Evolutionary conservation across 2,113 vertebrate genomes (phyloP).

Genomic region (Tachysurus vachellii): DNA sequence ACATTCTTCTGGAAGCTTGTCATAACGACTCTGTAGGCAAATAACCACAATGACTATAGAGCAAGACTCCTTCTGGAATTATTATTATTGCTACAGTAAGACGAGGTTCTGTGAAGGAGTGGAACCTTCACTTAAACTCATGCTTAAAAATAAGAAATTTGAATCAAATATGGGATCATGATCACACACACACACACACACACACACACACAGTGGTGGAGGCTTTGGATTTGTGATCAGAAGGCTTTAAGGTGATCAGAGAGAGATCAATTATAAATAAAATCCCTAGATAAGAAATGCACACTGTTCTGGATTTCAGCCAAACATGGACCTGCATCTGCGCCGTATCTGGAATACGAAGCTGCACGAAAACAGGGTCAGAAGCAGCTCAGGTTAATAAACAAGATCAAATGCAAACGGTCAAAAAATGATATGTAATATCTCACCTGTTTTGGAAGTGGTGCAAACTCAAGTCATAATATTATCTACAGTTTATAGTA

Average conservation of each 20-base stretch:
- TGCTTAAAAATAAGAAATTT: background rate
- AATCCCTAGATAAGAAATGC: background rate
- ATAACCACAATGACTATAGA: background rate
- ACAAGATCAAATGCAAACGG: background rate
- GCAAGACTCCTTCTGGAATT: background rate
- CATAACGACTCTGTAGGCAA: background rate
- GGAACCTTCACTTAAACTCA: background rate
- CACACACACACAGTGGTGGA: background rate
- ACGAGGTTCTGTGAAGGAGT: background rate
- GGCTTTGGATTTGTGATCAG: background rate
- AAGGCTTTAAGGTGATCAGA: background rate
- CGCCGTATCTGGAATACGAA: background rate
- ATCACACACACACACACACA: slow-evolving; percentile 30
- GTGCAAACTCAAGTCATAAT: background rate
- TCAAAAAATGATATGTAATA: background rate
- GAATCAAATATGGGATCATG: background rate
- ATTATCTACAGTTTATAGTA: background rate
- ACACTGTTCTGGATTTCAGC: background rate
- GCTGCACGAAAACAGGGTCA: background rate
- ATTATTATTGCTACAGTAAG: background rate
- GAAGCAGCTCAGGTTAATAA: background rate
- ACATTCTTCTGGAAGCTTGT: background rate
- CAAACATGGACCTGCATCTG: background rate
- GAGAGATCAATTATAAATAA: background rate
- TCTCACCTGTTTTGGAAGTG: background rate